A percentile compares a stretch with the other conserved stretches of the same genome.
Evolutionary conservation across 2,113 vertebrate species (phyloP).

Genomic region (Oryctolagus cuniculus): DNA sequence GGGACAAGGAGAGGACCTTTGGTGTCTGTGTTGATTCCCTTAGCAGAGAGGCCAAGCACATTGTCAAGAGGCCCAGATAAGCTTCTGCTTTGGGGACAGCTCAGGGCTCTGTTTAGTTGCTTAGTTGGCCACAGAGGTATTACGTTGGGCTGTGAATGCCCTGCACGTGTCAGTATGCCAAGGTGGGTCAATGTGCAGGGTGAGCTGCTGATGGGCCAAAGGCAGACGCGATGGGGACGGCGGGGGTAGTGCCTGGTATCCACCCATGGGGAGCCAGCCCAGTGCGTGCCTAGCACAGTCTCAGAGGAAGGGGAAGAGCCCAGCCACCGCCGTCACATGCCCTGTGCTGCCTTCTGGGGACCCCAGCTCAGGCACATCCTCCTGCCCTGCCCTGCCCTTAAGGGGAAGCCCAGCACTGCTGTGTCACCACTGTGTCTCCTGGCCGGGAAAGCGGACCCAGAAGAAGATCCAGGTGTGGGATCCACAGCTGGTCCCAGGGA

Average conservation of each 20-base stretch:
- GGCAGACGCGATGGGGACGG: background rate
- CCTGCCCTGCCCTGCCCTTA: background rate
- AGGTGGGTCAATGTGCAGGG: background rate
- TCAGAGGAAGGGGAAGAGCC: background rate
- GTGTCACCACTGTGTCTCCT: background rate
- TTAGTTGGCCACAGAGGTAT: background rate
- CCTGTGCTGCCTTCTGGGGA: background rate
- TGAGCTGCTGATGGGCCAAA: background rate
- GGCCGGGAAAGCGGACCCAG: background rate
- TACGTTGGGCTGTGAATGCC: background rate
- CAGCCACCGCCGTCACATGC: fast-evolving
- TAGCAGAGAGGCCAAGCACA: background rate
- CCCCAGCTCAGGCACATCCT: background rate
- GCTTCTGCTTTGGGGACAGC: background rate
- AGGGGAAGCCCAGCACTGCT: background rate
- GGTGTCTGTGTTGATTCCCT: background rate
- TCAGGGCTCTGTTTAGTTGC: background rate
- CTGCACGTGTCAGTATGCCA: background rate
- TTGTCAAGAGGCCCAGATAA: conserved; percentile 28
- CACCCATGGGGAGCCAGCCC: background rate
- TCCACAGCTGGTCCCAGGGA: background rate
- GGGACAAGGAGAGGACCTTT: background rate
- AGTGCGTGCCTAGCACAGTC: background rate
- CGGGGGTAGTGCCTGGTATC: background rate
- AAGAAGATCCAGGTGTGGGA: background rate